Percentiles rank a stretch among this genome's conserved stretches.
Evolutionary conservation across 2,113 vertebrate genomes (phyloP).

Genomic region (Sander vitreus): DNA sequence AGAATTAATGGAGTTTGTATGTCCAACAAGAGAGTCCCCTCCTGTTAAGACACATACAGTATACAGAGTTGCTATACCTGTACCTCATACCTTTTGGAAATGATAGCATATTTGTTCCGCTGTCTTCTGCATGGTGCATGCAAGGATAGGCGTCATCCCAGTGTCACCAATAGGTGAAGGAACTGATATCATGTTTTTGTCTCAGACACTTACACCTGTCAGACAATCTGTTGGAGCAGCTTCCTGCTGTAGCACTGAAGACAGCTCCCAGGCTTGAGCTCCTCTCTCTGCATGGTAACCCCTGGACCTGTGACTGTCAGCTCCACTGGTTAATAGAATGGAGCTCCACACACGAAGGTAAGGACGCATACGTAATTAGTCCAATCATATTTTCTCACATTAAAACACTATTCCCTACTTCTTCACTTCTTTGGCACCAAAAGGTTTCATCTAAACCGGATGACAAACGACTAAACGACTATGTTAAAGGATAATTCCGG

Average conservation of each 20-base stretch:
- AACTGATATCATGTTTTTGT: slow-evolving; percentile 19
- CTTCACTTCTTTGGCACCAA: background rate
- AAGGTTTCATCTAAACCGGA: background rate
- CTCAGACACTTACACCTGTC: slow-evolving; percentile 83
- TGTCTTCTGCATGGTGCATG: slow-evolving; percentile 5
- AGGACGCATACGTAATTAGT: background rate
- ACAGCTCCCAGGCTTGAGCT: slow-evolving; percentile 79
- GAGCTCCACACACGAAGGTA: slow-evolving; percentile 80
- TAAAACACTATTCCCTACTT: background rate
- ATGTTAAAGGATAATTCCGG: background rate
- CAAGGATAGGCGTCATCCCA: background rate
- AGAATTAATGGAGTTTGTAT: background rate
- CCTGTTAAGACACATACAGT: background rate
- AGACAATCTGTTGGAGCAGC: slow-evolving; percentile 82
- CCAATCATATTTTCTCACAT: background rate
- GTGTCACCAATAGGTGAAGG: background rate
- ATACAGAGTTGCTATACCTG: background rate
- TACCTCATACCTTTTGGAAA: background rate
- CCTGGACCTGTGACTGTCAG: slow-evolving; percentile 86
- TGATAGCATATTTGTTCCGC: background rate
- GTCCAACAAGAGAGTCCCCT: background rate
- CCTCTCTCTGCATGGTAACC: slow-evolving; percentile 84
- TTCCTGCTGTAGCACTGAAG: slow-evolving; percentile 71
- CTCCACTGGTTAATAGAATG: slow-evolving; percentile 84
- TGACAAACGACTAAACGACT: background rate